A percentile compares a stretch with the other conserved stretches of the same genome.
These are phyloP conservation scores for Leucoraja ocellata DNA, from an alignment of 2,797 vertebrate genomes.

Conservation along the genomic window DNA sequence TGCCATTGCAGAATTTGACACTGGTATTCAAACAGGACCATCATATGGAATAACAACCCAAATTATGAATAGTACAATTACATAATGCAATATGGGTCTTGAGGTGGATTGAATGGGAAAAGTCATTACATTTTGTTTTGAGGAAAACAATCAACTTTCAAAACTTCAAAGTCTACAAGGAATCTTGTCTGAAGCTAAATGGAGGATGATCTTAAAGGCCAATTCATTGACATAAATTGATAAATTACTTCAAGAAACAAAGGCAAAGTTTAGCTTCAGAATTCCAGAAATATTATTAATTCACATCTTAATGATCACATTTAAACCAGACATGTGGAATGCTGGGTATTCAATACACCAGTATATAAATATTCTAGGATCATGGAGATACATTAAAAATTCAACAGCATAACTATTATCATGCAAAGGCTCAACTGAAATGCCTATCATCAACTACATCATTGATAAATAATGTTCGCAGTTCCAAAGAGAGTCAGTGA, in stretches of 20 bases:
- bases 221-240: background rate
- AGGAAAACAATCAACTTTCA: background rate
- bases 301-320: background rate
- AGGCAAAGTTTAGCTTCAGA: background rate
- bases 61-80: background rate
- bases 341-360: background rate
- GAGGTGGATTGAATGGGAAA: conserved; percentile 11
- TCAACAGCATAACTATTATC: background rate
- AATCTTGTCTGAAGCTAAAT: background rate
- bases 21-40: background rate
- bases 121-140: background rate
- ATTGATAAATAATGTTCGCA: background rate
- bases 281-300: background rate
- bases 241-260: background rate
- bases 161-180: background rate
- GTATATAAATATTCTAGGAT: background rate
- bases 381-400: background rate
- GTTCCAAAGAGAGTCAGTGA: background rate
- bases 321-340: background rate
- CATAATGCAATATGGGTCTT: too few relatives aligned
- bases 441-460: too few relatives aligned
- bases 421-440: background rate
- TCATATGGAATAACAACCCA: background rate
- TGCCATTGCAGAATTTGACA: background rate
- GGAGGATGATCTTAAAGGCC: background rate